Evolutionary conservation across 2,113 vertebrate genomes (phyloP).

Genomic region (Pelodiscus sinensis): DNA sequence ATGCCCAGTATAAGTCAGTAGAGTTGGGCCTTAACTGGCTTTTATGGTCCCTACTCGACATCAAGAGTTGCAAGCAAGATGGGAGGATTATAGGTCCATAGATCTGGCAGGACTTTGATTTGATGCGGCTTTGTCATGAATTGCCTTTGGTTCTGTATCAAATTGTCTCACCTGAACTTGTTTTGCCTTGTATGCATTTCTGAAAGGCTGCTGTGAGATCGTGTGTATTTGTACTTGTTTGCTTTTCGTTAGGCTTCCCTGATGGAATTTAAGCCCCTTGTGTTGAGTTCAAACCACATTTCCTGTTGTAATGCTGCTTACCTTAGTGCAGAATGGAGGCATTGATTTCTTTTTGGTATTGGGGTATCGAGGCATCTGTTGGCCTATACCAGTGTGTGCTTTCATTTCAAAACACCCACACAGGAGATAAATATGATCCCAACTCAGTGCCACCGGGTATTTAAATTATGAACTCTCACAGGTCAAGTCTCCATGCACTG

Average conservation of each 20-base stretch:
- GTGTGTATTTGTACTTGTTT: background rate
- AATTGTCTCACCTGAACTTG: conserved; percentile 18
- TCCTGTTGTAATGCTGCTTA: background rate
- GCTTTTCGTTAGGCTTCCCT: background rate
- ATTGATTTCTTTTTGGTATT: background rate
- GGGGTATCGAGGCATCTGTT: background rate
- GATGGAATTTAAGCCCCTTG: background rate
- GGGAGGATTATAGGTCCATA: conserved; percentile 45
- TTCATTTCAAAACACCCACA: background rate
- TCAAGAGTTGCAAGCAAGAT: conserved; percentile 31
- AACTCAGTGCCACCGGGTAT: accelerated
- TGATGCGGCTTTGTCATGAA: conserved; percentile 61
- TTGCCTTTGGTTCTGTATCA: conserved; percentile 57
- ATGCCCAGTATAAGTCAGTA: conserved; percentile 37
- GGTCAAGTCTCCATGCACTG: background rate
- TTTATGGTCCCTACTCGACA: background rate
- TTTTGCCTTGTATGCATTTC: accelerated
- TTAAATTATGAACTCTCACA: background rate
- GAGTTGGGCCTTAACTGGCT: conserved; percentile 50
- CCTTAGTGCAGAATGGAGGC: background rate
- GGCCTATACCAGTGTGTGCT: background rate
- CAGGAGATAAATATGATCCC: background rate
- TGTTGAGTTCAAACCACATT: background rate
- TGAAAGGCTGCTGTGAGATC: background rate
- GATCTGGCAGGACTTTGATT: conserved; percentile 37